These are phyloP conservation scores for Griposia aprilina DNA, from an alignment of 2,888 invertebrate species.

Conservation along the genomic window DNA sequence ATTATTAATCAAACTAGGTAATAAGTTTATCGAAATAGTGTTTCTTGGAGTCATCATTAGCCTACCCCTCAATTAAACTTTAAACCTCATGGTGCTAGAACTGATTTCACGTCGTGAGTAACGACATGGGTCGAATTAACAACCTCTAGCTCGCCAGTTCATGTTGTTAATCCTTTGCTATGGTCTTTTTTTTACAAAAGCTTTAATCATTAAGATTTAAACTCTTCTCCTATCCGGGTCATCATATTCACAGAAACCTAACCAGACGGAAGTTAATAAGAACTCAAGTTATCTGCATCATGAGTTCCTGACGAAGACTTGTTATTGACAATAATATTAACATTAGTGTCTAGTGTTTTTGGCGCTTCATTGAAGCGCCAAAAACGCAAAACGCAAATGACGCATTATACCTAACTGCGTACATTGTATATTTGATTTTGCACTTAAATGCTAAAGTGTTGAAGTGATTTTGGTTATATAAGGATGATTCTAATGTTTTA, in stretches of 20 bases:
- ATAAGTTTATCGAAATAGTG: background rate
- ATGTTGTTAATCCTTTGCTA: background rate
- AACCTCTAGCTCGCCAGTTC: background rate
- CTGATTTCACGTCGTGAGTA: background rate
- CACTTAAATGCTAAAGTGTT: constrained; percentile 19
- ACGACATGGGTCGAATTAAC: background rate
- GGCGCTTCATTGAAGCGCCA: too few species aligned
- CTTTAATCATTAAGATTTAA: too few species aligned
- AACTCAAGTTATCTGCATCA: background rate
- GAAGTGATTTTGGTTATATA: constrained; percentile 1
- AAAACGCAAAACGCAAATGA: too few species aligned
- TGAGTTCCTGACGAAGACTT: background rate
- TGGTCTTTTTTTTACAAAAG: too few species aligned
- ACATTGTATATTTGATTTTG: constrained; percentile 20
- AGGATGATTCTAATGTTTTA: background rate
- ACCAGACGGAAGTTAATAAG: background rate
- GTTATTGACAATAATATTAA: constrained; percentile 1
- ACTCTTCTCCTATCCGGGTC: too few species aligned
- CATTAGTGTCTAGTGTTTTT: background rate
- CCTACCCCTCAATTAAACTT: background rate
- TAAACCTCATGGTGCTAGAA: background rate
- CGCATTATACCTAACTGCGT: background rate
- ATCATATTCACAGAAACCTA: background rate
- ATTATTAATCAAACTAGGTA: background rate
- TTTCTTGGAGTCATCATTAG: background rate